A percentile compares a stretch with the other conserved stretches of the same genome.
Evolutionary conservation across 2,888 invertebrate species (phyloP).

Genomic region (Drosophila atripex): DNA sequence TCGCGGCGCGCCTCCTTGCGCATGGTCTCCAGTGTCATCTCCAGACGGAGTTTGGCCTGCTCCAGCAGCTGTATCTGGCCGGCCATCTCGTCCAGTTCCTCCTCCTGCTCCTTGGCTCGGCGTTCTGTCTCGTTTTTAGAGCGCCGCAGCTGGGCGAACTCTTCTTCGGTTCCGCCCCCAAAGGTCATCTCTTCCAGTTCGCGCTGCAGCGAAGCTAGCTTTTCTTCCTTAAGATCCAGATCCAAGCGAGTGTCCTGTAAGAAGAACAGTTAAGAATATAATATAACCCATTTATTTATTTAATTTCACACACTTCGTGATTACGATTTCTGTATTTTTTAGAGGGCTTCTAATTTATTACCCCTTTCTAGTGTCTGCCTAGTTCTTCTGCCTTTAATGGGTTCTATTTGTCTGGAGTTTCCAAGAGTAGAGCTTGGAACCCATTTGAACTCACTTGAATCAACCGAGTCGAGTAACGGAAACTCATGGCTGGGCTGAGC

Average conservation of each 20-base stretch:
- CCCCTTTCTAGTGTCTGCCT: neutral
- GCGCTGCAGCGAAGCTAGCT: slow-evolving; percentile 89
- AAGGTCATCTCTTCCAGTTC: slow-evolving; percentile 94
- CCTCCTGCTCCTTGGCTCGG: slow-evolving; percentile 94
- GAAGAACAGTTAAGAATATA: too few species aligned
- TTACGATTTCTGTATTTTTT: neutral
- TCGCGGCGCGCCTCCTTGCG: slow-evolving; percentile 96
- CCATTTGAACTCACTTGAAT: slow-evolving; percentile 56
- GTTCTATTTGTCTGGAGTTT: slow-evolving; percentile 2
- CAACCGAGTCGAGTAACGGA: slow-evolving; percentile 66
- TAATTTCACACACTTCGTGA: neutral
- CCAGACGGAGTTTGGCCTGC: slow-evolving; percentile 95
- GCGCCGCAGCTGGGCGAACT: slow-evolving; percentile 91
- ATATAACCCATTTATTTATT: neutral
- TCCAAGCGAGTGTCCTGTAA: slow-evolving; percentile 92
- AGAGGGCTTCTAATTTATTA: neutral
- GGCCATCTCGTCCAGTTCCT: slow-evolving; percentile 97
- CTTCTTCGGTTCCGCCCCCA: slow-evolving; percentile 92
- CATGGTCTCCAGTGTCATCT: slow-evolving; percentile 96
- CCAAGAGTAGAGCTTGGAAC: slow-evolving; percentile 11
- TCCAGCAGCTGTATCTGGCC: slow-evolving; percentile 95
- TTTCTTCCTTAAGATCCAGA: slow-evolving; percentile 94
- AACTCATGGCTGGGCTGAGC: slow-evolving; percentile 71
- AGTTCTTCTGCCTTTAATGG: slow-evolving; percentile 9
- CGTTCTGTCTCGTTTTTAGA: slow-evolving; percentile 94